Evolutionary conservation across 2,797 vertebrate species (phyloP).

Genomic region (Pogoniulus pusillus): DNA sequence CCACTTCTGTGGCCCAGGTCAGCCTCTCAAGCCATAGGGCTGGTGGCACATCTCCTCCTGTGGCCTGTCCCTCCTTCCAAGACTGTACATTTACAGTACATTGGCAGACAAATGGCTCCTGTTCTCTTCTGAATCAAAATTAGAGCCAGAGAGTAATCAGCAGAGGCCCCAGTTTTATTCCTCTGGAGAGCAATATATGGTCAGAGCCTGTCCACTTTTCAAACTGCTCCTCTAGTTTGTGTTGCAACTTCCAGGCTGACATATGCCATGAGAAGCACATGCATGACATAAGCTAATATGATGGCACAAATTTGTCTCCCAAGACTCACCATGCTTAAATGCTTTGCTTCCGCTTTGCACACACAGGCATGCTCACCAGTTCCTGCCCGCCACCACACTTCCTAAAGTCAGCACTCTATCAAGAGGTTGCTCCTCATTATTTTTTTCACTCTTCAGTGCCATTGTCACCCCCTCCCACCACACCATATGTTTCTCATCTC

Average conservation of each 20-base stretch:
- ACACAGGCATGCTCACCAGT: fast-evolving
- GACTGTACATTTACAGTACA: background rate
- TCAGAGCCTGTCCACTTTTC: background rate
- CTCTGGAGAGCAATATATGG: background rate
- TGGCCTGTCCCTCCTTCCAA: background rate
- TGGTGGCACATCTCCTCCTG: background rate
- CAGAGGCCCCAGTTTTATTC: background rate
- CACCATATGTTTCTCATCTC: constrained; percentile 43
- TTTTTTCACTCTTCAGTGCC: background rate
- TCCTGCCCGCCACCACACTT: background rate
- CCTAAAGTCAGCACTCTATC: background rate
- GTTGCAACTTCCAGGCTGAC: background rate
- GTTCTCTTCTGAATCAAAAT: background rate
- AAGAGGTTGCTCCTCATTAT: background rate
- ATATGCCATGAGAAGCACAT: background rate
- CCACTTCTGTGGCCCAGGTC: background rate
- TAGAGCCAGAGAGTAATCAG: background rate
- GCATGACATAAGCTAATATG: background rate
- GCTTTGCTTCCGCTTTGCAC: background rate
- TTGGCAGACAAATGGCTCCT: background rate
- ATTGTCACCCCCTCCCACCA: constrained; percentile 40
- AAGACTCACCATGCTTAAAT: background rate
- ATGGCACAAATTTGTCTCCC: background rate
- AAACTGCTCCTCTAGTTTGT: background rate
- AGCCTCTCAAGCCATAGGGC: fast-evolving